Conservation (phyloP, 2,113 vertebrate genomes). For the Mustela lutreola region DNA sequence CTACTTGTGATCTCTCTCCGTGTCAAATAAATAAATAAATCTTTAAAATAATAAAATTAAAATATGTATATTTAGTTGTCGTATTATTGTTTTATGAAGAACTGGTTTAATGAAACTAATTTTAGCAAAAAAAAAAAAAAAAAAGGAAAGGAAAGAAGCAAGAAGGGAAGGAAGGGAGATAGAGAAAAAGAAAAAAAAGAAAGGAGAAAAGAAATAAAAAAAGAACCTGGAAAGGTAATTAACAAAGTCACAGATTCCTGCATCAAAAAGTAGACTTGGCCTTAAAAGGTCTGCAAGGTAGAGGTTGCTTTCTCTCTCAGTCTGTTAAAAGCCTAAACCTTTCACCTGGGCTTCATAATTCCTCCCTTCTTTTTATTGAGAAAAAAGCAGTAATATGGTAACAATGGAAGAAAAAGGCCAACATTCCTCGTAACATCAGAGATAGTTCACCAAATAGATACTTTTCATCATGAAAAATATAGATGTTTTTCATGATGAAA, state of each 20-base stretch:
- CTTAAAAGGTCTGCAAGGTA: fast-evolving
- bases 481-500: too few species aligned
- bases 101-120: background rate
- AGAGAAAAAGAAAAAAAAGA: background rate
- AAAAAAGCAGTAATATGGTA: background rate
- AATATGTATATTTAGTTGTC: background rate
- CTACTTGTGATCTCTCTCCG: too few species aligned
- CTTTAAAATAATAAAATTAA: background rate
- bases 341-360: background rate
- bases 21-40: background rate
- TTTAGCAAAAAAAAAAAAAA: background rate
- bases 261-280: background rate
- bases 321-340: fast-evolving
- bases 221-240: background rate
- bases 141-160: background rate
- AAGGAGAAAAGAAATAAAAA: background rate
- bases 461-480: background rate
- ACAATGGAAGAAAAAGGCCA: background rate
- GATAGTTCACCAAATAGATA: background rate
- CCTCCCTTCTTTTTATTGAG: background rate
- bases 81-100: background rate
- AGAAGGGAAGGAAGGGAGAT: background rate
- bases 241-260: background rate
- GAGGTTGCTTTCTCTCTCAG: fast-evolving
- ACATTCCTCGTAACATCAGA: background rate